Conservation (phyloP, 2,888 invertebrate species). For the Cyclophora punctaria region DNA sequence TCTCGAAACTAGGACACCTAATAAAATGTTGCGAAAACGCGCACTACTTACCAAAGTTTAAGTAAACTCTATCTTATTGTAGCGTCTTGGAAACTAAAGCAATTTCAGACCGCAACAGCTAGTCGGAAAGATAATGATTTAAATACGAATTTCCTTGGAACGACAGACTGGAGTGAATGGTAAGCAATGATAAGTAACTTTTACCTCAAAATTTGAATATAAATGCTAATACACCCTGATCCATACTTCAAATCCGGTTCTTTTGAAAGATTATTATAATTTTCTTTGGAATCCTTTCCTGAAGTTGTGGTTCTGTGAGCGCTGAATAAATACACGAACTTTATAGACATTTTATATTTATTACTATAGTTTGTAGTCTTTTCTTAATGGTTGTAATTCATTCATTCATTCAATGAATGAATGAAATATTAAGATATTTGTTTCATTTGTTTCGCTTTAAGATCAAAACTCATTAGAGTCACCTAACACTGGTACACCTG, state of each 20-base stretch:
- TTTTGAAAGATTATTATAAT: constrained; percentile 69
- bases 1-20: too few relatives aligned
- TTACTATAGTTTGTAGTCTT: too few relatives aligned
- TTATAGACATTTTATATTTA: too few relatives aligned
- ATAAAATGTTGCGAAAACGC: too few relatives aligned
- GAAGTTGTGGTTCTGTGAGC: constrained; percentile 38
- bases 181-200: constrained; percentile 60
- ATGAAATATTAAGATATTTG: too few relatives aligned
- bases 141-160: constrained; percentile 15
- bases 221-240: constrained; percentile 66
- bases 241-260: constrained; percentile 65
- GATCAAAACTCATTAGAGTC: too few relatives aligned
- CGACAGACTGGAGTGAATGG: constrained; percentile 32
- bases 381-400: too few relatives aligned
- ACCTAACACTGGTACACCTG: too few relatives aligned
- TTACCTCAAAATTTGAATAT: constrained; percentile 61
- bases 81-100: neutral
- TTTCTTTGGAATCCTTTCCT: constrained; percentile 56
- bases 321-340: too few relatives aligned
- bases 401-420: too few relatives aligned
- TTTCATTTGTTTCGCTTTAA: too few relatives aligned
- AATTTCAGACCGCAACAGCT: neutral
- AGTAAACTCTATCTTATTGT: neutral
- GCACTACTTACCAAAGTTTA: neutral
- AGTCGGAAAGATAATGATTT: constrained; percentile 2